phyloP scores from a whole-genome alignment of 1,140 invertebrate genomes.

The Diprion similis region DNA sequence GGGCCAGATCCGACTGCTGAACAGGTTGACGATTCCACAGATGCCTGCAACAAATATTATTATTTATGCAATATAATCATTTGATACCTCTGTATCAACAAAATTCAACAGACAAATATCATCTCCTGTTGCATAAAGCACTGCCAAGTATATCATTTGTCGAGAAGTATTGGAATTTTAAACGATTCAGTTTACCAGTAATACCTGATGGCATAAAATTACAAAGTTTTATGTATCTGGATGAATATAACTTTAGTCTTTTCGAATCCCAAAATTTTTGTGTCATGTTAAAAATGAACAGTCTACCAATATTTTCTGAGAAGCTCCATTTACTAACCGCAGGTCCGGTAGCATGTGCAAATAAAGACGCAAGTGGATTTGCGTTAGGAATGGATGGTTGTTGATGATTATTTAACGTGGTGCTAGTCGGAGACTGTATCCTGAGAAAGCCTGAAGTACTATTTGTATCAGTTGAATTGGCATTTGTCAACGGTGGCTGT shows the following conservation, averaged over 20 bases:
- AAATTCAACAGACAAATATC: too few species aligned
- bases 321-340: conserved; percentile 26
- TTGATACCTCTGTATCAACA: background rate
- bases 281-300: conserved; percentile 24
- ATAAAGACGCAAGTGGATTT: conserved; percentile 46
- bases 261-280: conserved; percentile 9
- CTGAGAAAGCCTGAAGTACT: conserved; percentile 51
- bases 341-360: conserved; percentile 38
- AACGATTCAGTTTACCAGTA: background rate
- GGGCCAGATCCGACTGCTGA: conserved; percentile 62
- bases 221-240: background rate
- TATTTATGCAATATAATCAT: background rate
- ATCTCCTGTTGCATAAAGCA: too few species aligned
- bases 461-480: conserved; percentile 38
- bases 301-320: too few species aligned
- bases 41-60: conserved; percentile 31
- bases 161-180: too few species aligned
- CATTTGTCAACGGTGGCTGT: conserved; percentile 23
- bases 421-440: conserved; percentile 55
- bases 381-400: background rate
- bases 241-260: too few species aligned
- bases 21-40: conserved; percentile 44
- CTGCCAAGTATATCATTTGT: too few species aligned
- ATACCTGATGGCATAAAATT: conserved; percentile 12
- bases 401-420: conserved; percentile 32